Base-by-base conservation (phyloP, 1,140 invertebrate genomes). In the Octopus bimaculoides region DNA sequence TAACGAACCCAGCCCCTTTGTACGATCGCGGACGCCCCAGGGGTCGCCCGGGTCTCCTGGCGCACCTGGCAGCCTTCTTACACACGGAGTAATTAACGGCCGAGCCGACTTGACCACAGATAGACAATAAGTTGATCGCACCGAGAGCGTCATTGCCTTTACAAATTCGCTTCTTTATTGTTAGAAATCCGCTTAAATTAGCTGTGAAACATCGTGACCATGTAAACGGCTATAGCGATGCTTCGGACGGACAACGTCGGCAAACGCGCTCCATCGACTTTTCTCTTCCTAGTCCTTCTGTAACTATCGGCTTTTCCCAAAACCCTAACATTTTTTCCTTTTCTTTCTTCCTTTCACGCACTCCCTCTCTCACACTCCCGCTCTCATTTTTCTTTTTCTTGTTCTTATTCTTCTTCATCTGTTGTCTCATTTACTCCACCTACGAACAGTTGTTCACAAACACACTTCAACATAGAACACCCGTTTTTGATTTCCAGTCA, bases 151-250 rank as follows among this genome's bases (percentile, higher is more conserved):
- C 66, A 71, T 17, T 6, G 66, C 26, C 66, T 71, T 10, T 71
- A 71, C 66, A 71, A 71, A 10, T 17, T 14, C 66, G 5, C 8
- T 6, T 6, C 0, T 71, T 71, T 71, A 71, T 71, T 71, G 66
- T 71, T 71, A 14, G 17, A 71, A 71, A 71, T 71, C 66, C 66
- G 66, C 66, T 71, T 71, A 71, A 71, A 71, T 71, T 71, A 71
- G 66, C 7, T 10, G 66, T 71, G 66, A 71, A 14, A 71, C 66
- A 17, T 17, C 66, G 66, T 71, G 66, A 8, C 66, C 66, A 71
- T 71, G 66, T 71, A 41, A 41, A 41, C 26, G 26, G 26, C 26
- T 41, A 41, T 41, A 71, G 66, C 26, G 17, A n/a, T 17, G 9
- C 9, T 71, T 14, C 14, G 9, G 66, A 71, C 14, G 9, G 14